A percentile compares a stretch with the other conserved stretches of the same genome.
Conservation (phyloP, 2,113 vertebrate species). For the Elaphurus davidianus region DNA sequence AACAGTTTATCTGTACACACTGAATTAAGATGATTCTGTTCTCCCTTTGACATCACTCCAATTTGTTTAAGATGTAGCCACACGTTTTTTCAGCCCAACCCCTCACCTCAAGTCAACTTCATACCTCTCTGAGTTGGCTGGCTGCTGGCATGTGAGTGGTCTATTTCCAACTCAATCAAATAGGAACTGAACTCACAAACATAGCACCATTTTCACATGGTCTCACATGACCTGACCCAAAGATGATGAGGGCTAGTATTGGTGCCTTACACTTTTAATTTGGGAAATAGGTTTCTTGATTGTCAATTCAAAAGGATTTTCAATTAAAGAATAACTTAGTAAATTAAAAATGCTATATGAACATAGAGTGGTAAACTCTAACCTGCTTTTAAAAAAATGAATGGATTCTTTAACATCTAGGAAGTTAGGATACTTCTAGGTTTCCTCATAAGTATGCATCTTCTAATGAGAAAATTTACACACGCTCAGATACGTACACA, state of each 20-base stretch:
- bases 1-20: background rate
- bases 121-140: background rate
- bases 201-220: background rate
- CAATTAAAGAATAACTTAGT: background rate
- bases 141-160: background rate
- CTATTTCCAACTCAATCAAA: background rate
- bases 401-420: background rate
- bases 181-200: background rate
- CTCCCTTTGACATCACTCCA: background rate
- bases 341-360: background rate
- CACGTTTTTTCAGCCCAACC: background rate
- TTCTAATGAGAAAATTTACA: background rate
- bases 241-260: background rate
- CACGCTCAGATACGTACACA: background rate
- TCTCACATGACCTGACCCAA: background rate
- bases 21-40: background rate
- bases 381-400: background rate
- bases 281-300: background rate
- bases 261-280: background rate
- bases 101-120: background rate
- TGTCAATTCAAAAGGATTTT: background rate
- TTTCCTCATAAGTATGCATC: background rate
- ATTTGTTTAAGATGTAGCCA: background rate
- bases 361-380: background rate
- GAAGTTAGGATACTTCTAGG: background rate